Base-by-base conservation (phyloP, 2,113 vertebrate genomes). In the Platichthys flesus region DNA sequence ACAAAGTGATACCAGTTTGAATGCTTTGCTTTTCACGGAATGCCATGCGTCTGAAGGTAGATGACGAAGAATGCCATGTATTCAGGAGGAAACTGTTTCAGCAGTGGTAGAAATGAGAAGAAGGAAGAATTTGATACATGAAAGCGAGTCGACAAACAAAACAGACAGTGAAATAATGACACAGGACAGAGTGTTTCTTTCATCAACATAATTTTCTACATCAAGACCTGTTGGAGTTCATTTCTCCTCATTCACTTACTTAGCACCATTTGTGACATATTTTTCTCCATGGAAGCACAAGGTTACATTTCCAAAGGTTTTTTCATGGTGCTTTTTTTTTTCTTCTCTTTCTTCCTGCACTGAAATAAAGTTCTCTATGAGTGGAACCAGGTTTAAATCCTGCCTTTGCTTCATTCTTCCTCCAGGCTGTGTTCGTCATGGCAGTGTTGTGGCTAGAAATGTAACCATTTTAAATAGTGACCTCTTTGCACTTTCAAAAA, bases 1-100 rank as follows among this genome's bases (percentile, higher is more conserved):
- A 76, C 35, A 67, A 37, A 70, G 57, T 59, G 8, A 70, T 49
- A 67, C 20, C 42, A 20, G 35, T 49, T 24, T 49, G 60, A 70
- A 55, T 74, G 16, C 67, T 65, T 76, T 62, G 60, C 26, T 65
- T 74, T 74, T 18, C 40, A 40, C 24, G 9, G 16, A 74, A 79
- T 74, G 35, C 57, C 58, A 57, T 85, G 62, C 35, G 68, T 5
- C 1, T 65, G 47, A 72, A 57, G 35, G 26, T 31, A 23, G 15
- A 20, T 42, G 12, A n/a, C 6, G 2, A 42, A 45, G n/a, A 18
- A 63, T 57, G 31, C 52, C 8, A 31, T 31, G 52, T 47, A 57
- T 42, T 42, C 40, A 42, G 12, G 12, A 12, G 40, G 12, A 42
- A 42, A 10, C 3, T 40, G 8, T 12, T 40, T 40, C 40, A 13